phyloP scores from a whole-genome alignment of 2,888 invertebrate genomes.

The Malachius bipustulatus region DNA sequence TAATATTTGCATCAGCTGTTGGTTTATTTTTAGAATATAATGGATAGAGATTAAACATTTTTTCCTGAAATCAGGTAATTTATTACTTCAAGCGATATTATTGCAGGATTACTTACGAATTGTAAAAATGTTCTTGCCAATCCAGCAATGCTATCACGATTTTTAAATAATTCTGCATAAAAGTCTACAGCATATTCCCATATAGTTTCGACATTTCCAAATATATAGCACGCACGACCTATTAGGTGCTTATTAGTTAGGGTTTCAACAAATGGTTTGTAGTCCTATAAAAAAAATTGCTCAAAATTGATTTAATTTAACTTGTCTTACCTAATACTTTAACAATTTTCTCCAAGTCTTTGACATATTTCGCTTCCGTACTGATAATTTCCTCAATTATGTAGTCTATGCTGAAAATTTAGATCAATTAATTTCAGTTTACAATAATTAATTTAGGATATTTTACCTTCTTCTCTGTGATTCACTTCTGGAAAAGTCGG shows the following conservation, averaged over 20 bases:
- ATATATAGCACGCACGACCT: slow-evolving; percentile 20
- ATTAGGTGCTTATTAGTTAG: slow-evolving; percentile 17
- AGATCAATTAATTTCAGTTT: slow-evolving; percentile 1
- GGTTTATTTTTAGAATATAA: slow-evolving; percentile 32
- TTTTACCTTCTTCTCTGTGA: too few relatives aligned
- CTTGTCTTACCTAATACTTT: slow-evolving; percentile 19
- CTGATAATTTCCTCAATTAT: slow-evolving; percentile 30
- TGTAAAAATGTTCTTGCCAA: slow-evolving; percentile 27
- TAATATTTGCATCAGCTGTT: slow-evolving; percentile 25
- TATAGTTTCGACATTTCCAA: slow-evolving; percentile 29
- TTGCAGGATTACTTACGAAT: slow-evolving; percentile 23
- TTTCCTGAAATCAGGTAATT: slow-evolving; percentile 27
- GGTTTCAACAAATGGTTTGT: slow-evolving; percentile 26
- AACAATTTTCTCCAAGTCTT: slow-evolving; percentile 27
- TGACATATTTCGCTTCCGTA: slow-evolving; percentile 31
- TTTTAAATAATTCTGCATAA: slow-evolving; percentile 22
- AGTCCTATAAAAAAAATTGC: slow-evolving; percentile 24
- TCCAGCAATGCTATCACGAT: slow-evolving; percentile 21
- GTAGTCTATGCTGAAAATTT: slow-evolving; percentile 25
- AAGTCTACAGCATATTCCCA: slow-evolving; percentile 24
- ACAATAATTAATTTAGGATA: not conserved
- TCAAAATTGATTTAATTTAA: slow-evolving; percentile 6
- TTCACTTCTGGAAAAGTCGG: too few relatives aligned
- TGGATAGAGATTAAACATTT: slow-evolving; percentile 31
- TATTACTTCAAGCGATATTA: not conserved